Percentiles rank a stretch among this genome's conserved stretches.
These are phyloP conservation scores for Rhynchomys soricoides DNA, from an alignment of 2,113 vertebrate species.

Conservation along the genomic window DNA sequence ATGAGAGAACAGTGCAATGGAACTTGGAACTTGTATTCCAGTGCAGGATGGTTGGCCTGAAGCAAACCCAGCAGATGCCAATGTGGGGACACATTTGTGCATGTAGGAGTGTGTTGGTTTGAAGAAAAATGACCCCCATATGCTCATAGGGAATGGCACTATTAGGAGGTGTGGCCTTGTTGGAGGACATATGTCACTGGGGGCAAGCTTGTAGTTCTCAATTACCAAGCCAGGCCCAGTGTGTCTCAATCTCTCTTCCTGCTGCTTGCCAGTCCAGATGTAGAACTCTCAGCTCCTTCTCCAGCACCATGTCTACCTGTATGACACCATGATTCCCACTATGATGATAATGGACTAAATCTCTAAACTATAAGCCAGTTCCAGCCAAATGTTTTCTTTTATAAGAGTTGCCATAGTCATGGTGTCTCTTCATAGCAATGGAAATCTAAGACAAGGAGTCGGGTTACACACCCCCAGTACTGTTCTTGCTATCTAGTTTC, in stretches of 20 bases:
- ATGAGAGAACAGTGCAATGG: background rate
- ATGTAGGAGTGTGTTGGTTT: background rate
- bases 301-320: background rate
- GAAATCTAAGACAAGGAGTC: background rate
- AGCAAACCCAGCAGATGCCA: background rate
- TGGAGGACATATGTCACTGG: background rate
- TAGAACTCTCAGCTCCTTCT: background rate
- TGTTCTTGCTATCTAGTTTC: background rate
- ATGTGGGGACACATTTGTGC: accelerated
- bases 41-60: background rate
- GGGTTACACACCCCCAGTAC: accelerated
- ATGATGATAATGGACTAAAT: background rate
- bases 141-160: background rate
- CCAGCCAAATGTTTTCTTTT: background rate
- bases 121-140: background rate
- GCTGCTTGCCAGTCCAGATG: background rate
- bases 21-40: too few relatives aligned
- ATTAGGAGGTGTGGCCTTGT: background rate
- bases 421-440: background rate
- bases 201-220: background rate
- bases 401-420: background rate
- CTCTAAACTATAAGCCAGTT: background rate
- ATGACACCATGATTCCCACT: background rate
- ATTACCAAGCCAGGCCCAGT: background rate
- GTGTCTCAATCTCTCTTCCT: background rate